Base-by-base conservation (phyloP, 2,113 vertebrate genomes). In the Phalacrocorax brasilianus region DNA sequence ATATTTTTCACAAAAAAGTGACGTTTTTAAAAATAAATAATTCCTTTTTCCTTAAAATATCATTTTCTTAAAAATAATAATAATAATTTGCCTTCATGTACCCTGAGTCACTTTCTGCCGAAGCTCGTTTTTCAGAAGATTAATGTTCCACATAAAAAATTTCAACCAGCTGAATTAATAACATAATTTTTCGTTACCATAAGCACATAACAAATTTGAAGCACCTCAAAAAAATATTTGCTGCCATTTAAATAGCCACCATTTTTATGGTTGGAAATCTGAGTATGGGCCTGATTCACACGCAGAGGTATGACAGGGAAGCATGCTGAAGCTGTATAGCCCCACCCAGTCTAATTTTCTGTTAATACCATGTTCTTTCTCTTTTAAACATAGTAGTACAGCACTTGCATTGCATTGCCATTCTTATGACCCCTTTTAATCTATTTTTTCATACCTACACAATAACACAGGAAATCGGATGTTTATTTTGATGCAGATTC, bases 121-220 rank as follows among this genome's bases (percentile, higher is more conserved):
- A 93, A 42, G 11, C 40, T 92, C 33, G 3, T 81, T 96, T 96
- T 84, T 84, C 76, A 84, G 27, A 72, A 86, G n/a, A 65, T 53
- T 47, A 47, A 78, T 74, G 44, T 74, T 96, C 42, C n/a, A 24
- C 12, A 2, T 42, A 70, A 78, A 74, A 76, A 84, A 71, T 66
- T 86, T 52, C 56, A 49, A 49, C 77, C 52, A 89, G 56, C 42
- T 85, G 73, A 91, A 88, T 56, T 65, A 92, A 81, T 87, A 65
- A 72, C 24, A 45, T 72, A 13, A 83, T 86, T 91, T 91, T 93
- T 72, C 76, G 68, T 65, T 86, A 47, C 76, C 72, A 45, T 72
- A 86, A 90, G 62, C 65, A 78, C 27, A 8, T 33, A 85, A 42
- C 55, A 87, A 78, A 87, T 49, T 40, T 22, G 23, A 84, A 65